Evolutionary conservation across 2,113 vertebrate species (phyloP), one percentile per base, ranked within the genome.

Genomic region (Athene noctua): DNA sequence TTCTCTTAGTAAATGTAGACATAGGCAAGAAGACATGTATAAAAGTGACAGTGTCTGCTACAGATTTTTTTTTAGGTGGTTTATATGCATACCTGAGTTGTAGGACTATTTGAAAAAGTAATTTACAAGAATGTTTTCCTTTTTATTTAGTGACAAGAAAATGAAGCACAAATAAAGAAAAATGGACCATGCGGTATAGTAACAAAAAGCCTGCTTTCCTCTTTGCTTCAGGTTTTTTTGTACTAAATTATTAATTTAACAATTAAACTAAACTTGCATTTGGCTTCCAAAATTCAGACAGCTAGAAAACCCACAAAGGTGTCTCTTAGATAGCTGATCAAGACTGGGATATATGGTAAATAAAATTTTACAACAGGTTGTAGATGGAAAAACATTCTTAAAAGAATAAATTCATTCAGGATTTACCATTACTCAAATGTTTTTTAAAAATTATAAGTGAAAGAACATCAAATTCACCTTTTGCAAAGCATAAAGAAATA

Each of bases 291-390:
- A 81, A 79, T 34, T 62, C 32, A 36, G 25, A 70, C 9, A 67
- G 11, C 5, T 91, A 52, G 70, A 86, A 36, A 4, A 1, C 1
- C 15, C 6, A 15, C 8, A 78, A n/a, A 49, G 0, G 2, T 58
- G 5, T 62, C 7, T 49, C 15, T 84, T 58, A 58, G 25, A 27
- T 25, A 42, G 16, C 9, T 91, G 32, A 23, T 74, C 4, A 51
- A 38, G 8, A 7, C 40, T 85, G n/a, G 15, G 2, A n/a, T 11
- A 29, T 17, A 47, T 2, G 2, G 8, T 47, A 52, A 88, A 72
- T 12, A 55, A 49, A 74, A 51, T 63, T 82, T 70, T 30, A 18
- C 21, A 66, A 62, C 10, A 26, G 5, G 1, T 4, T 86, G 14
- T 52, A 25, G 36, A 65, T 34, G 9, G 15, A 77, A 36, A 68